Evolutionary conservation across 2,113 vertebrate species (phyloP).

Genomic region (Brienomyrus brachyistius): DNA sequence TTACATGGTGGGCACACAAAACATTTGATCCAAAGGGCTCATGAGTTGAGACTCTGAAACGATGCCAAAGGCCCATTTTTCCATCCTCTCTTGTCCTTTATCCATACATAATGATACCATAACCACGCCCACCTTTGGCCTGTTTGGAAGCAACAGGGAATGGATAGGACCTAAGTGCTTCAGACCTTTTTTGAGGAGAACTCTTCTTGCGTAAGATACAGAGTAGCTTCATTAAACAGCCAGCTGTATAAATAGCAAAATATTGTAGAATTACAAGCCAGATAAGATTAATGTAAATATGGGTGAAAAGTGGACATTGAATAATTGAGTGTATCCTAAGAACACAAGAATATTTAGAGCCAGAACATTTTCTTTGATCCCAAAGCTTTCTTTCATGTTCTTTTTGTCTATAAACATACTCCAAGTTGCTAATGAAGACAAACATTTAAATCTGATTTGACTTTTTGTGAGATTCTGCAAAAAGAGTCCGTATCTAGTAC

Average conservation of each 20-base stretch:
- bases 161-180: neutral
- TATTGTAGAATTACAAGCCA: neutral
- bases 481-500: neutral
- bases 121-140: neutral
- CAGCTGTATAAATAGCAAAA: slow-evolving; percentile 3
- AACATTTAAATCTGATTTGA: neutral
- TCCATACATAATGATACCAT: neutral
- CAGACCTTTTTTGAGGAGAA: neutral
- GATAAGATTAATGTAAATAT: neutral
- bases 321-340: neutral
- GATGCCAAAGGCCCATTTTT: slow-evolving; percentile 23
- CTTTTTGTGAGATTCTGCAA: neutral
- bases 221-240: neutral
- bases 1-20: slow-evolving; percentile 40
- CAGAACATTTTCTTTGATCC: neutral
- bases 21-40: slow-evolving; percentile 34
- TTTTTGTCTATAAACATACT: neutral
- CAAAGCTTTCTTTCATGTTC: neutral
- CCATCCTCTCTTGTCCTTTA: neutral
- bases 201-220: neutral
- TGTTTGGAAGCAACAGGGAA: neutral
- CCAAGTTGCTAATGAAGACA: neutral
- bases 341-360: too few relatives aligned
- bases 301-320: neutral
- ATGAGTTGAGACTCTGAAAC: slow-evolving; percentile 23